Evolutionary conservation across 2,113 vertebrate genomes (phyloP).

Genomic region (Lichenostomus cassidix): DNA sequence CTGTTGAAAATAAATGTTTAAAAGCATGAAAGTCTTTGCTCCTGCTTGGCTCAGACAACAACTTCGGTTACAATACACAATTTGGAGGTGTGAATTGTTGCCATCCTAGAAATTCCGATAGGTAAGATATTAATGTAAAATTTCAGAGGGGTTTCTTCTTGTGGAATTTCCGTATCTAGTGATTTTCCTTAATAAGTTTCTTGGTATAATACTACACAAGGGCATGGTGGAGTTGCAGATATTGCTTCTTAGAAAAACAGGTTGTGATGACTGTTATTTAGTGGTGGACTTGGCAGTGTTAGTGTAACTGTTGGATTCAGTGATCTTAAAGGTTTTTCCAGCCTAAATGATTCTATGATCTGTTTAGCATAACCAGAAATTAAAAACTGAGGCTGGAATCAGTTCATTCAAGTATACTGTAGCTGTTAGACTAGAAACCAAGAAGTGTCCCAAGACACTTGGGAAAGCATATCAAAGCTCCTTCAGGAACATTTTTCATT

Average conservation of each 20-base stretch:
- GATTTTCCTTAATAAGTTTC: background rate
- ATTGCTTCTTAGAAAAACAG: background rate
- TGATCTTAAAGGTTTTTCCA: background rate
- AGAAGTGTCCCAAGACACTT: background rate
- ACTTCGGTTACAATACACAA: rapidly evolving
- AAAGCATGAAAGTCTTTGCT: background rate
- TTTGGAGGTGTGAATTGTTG: background rate
- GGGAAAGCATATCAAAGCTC: background rate
- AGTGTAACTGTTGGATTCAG: background rate
- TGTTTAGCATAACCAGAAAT: background rate
- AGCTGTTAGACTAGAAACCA: background rate
- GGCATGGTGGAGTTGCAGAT: background rate
- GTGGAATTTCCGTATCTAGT: background rate
- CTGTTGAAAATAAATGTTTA: background rate
- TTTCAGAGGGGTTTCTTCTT: background rate
- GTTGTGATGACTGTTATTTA: background rate
- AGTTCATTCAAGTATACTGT: background rate
- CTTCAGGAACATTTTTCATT: background rate
- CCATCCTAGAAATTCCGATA: background rate
- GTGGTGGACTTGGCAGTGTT: background rate
- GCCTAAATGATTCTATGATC: background rate
- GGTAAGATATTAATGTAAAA: background rate
- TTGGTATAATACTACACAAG: background rate
- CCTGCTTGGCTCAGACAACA: background rate
- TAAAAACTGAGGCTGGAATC: background rate